Base-by-base conservation (phyloP, 2,888 invertebrate species). In the Pachycephus smyrnensis region DNA sequence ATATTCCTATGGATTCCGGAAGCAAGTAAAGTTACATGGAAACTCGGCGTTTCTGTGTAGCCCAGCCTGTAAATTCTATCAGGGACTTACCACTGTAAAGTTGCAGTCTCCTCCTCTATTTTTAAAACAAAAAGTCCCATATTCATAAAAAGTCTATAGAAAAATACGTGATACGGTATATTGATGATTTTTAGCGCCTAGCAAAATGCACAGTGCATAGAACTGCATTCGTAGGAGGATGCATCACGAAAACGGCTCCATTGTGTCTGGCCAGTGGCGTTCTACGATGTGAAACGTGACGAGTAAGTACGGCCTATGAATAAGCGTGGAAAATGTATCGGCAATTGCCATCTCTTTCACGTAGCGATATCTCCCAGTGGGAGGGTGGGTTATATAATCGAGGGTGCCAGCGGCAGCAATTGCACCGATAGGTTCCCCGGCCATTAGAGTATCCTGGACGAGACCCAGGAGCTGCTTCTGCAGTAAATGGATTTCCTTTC, bases 311-410 rank as follows among this genome's bases (percentile, higher is more conserved):
- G 55, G 55, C 55, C 33, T 82, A 82, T 84, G 86, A 84, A 85
- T 84, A 82, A 82, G 82, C 78, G 80, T 81, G 83, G 83, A 87
- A 86, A 87, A 85, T 87, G 82, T 87, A 88, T 88, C 86, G 84
- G 84, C 85, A 84, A 87, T 87, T 85, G 86, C 85, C 81, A 86
- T 86, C 86, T 88, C 85, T 88, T 89, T 86, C 87, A 85, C 79
- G 82, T 84, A 82, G 82, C 84, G 86, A 81, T 78, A 81, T 80
- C 81, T 86, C 85, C 85, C 84, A 84, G 81, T 80, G 82, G 81
- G 83, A 82, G 85, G 75, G 40, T 69, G 68, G 55, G 55, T 2
- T 73, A 68, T 74, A 40, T 76, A 78, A 73, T 74, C 71, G 35
- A 69, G 68, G 37, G 69, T 75, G 75, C 75, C 73, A 79, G 76